Percentiles rank a stretch among this genome's conserved stretches.
Conservation (phyloP, 2,888 invertebrate species). For the Schizaphis graminum region DNA sequence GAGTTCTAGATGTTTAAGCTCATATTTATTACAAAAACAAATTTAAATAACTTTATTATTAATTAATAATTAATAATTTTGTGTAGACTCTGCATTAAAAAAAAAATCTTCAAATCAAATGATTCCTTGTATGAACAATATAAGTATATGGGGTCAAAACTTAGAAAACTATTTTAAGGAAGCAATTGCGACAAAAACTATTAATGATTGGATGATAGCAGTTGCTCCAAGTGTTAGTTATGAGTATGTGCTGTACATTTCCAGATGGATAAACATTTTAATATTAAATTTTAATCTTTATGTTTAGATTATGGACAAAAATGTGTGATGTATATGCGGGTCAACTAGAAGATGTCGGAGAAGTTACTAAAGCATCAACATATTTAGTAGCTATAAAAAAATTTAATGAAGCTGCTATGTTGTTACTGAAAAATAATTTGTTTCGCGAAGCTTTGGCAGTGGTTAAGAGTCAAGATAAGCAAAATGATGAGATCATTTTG, state of each 20-base stretch:
- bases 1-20: background rate
- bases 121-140: constrained; percentile 50
- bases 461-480: constrained; percentile 54
- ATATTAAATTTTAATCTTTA: background rate
- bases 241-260: constrained; percentile 27
- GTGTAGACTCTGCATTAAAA: constrained; percentile 43
- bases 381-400: constrained; percentile 67
- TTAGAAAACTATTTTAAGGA: constrained; percentile 58
- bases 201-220: constrained; percentile 62
- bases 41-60: background rate
- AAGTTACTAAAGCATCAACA: constrained; percentile 72
- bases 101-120: constrained; percentile 43
- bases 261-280: background rate
- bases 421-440: constrained; percentile 70
- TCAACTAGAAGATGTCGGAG: constrained; percentile 74
- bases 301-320: constrained; percentile 74
- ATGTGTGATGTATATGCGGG: constrained; percentile 74
- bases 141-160: constrained; percentile 61
- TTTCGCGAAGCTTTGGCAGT: constrained; percentile 71
- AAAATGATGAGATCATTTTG: constrained; percentile 34
- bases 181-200: constrained; percentile 59
- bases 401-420: constrained; percentile 72
- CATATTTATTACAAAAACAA: background rate
- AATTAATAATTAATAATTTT: constrained; percentile 3
- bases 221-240: constrained; percentile 58